A percentile compares a stretch with the other conserved stretches of the same genome.
phyloP scores from a whole-genome alignment of 2,888 invertebrate genomes.

The Nomada hirtipes region DNA sequence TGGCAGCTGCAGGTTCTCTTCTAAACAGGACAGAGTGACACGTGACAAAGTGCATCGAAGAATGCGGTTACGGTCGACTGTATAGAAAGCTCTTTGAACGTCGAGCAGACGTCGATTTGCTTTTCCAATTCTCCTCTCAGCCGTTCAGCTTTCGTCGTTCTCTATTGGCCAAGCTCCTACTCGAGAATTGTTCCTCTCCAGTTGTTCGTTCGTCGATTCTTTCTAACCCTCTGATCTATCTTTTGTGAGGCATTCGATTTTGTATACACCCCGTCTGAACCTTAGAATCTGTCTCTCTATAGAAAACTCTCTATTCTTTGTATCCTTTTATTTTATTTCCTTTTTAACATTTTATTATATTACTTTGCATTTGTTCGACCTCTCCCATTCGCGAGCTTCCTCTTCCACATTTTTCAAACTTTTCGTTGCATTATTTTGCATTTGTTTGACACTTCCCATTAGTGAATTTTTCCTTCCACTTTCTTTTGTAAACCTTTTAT shows the following conservation, averaged over 20 bases:
- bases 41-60: slow-evolving; percentile 25
- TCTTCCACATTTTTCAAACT: no score
- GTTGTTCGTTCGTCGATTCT: neutral
- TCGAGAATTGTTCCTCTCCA: no score
- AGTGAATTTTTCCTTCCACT: no score
- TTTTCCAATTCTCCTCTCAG: neutral
- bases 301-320: no score
- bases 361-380: no score
- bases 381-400: no score
- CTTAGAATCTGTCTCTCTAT: neutral
- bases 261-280: neutral
- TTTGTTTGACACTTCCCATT: no score
- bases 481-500: no score
- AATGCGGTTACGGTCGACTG: neutral
- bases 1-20: neutral
- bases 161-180: slow-evolving; percentile 12
- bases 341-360: no score
- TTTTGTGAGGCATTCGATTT: neutral
- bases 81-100: neutral
- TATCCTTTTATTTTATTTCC: no score
- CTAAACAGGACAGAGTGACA: slow-evolving; percentile 13
- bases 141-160: neutral
- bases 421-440: no score
- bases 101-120: slow-evolving; percentile 10
- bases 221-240: slow-evolving; percentile 3